Evolutionary conservation across 2,113 vertebrate genomes (phyloP).

Genomic region (Accipiter virgatus): DNA sequence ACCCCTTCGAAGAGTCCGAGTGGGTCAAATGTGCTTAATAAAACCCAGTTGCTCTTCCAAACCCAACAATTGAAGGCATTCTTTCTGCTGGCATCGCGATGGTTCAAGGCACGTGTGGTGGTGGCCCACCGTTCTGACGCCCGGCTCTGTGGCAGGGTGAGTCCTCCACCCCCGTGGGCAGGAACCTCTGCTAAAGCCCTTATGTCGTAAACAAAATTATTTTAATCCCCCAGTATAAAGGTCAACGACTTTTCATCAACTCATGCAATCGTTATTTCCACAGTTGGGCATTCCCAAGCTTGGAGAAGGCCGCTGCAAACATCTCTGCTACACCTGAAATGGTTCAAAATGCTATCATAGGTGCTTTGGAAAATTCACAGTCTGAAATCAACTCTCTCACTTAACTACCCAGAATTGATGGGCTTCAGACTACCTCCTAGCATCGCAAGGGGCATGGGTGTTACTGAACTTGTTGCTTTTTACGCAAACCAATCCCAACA

Average conservation of each 20-base stretch:
- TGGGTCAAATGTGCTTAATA: not conserved
- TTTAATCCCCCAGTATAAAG: not conserved
- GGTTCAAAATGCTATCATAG: not conserved
- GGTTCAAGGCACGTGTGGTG: not conserved
- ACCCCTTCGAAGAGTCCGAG: fast-evolving
- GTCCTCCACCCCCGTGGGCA: not conserved
- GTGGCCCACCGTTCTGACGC: not conserved
- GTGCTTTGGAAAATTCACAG: not conserved
- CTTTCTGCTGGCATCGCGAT: no score
- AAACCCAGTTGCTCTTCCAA: not conserved
- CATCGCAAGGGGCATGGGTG: fast-evolving
- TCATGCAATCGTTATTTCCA: fast-evolving
- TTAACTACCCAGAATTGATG: not conserved
- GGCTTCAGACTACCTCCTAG: not conserved
- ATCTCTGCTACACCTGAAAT: not conserved
- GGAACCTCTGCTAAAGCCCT: not conserved
- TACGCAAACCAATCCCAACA: not conserved
- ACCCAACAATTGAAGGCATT: no score
- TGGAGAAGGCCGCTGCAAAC: not conserved
- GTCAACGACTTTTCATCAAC: not conserved
- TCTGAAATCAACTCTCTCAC: fast-evolving
- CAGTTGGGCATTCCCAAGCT: not conserved
- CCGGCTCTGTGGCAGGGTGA: not conserved
- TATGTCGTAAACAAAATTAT: not conserved
- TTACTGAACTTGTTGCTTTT: not conserved